Conservation (phyloP, 2,113 vertebrate genomes). For the Thunnus thynnus region DNA sequence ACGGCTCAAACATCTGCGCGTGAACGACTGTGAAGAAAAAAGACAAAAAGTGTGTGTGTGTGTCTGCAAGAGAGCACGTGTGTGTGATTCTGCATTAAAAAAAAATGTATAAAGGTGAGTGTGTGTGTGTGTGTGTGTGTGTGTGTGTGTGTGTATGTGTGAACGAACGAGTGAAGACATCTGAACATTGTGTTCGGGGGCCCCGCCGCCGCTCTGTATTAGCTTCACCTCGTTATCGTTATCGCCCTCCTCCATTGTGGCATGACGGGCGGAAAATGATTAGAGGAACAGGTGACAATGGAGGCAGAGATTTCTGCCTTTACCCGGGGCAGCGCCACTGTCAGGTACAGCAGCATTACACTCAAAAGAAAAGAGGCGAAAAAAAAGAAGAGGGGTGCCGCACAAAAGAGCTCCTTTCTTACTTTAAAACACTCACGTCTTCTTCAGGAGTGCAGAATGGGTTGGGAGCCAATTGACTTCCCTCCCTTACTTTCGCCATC, state of each 20-base stretch:
- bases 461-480: constrained; percentile 65
- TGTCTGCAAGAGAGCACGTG: constrained; percentile 15
- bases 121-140: constrained; percentile 20
- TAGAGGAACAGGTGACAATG: constrained; percentile 85
- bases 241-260: constrained; percentile 80
- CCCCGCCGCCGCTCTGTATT: constrained; percentile 72
- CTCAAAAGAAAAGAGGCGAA: constrained; percentile 63
- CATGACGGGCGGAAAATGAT: constrained; percentile 83
- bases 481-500: constrained; percentile 20
- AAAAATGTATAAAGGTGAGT: constrained; percentile 2
- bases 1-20: constrained; percentile 24
- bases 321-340: constrained; percentile 73
- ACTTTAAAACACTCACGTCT: constrained; percentile 73
- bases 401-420: constrained; percentile 75
- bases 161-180: constrained; percentile 65
- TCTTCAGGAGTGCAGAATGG: constrained; percentile 60
- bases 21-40: constrained; percentile 34
- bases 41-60: constrained; percentile 21
- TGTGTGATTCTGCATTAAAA: constrained; percentile 33
- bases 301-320: constrained; percentile 80
- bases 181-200: constrained; percentile 66
- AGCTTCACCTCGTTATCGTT: constrained; percentile 83
- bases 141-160: constrained; percentile 22
- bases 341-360: constrained; percentile 80
- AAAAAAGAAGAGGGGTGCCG: constrained; percentile 56